Conservation (phyloP, 2,888 invertebrate genomes). For the Dilophus febrilis region DNA sequence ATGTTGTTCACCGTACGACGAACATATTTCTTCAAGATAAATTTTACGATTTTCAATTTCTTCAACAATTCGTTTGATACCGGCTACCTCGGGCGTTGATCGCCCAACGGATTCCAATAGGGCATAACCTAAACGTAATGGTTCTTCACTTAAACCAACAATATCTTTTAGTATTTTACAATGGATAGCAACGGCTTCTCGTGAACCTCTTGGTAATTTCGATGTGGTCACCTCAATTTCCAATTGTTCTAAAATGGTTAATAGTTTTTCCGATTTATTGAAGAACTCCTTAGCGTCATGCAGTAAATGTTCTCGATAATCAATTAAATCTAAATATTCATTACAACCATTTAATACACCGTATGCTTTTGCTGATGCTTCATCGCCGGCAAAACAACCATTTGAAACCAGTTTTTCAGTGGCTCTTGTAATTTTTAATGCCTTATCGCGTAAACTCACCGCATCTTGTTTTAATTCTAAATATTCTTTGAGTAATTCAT, state of each 20-base stretch:
- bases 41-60: slow-evolving; percentile 58
- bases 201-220: slow-evolving; percentile 44
- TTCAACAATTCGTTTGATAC: slow-evolving; percentile 45
- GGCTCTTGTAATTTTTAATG: slow-evolving; percentile 56
- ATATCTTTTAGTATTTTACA: slow-evolving; percentile 46
- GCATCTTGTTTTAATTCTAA: slow-evolving; percentile 52
- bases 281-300: slow-evolving; percentile 55
- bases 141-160: slow-evolving; percentile 45
- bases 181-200: slow-evolving; percentile 48
- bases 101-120: slow-evolving; percentile 50
- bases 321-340: slow-evolving; percentile 52
- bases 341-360: slow-evolving; percentile 44
- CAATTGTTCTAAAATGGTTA: slow-evolving; percentile 53
- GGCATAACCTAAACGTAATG: slow-evolving; percentile 53
- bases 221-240: slow-evolving; percentile 52
- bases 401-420: slow-evolving; percentile 56
- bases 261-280: slow-evolving; percentile 49
- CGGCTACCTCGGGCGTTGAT: slow-evolving; percentile 42
- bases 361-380: slow-evolving; percentile 48
- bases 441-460: slow-evolving; percentile 53
- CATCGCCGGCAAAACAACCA: slow-evolving; percentile 52
- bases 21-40: slow-evolving; percentile 43
- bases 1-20: slow-evolving; percentile 50
- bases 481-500: slow-evolving; percentile 48
- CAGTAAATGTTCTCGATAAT: slow-evolving; percentile 49